Base-by-base conservation (phyloP, 1,140 invertebrate species). In the Harlomillsia oculata region DNA sequence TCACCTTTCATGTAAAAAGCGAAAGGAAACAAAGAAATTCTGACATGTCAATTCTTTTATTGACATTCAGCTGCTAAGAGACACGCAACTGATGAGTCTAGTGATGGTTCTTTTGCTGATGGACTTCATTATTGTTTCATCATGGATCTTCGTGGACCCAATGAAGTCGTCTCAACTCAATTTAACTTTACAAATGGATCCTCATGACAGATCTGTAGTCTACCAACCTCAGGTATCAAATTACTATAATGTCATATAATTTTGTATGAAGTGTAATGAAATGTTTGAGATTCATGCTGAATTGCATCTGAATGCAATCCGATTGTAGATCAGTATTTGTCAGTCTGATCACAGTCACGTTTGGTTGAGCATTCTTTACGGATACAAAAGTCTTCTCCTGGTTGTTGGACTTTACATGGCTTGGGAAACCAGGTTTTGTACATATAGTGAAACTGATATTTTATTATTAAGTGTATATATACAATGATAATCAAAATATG, bases 331-430 rank as follows among this genome's bases (percentile, higher is more conserved):
- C 59, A 85, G 89, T 72, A 82, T 89, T 13, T 95, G 89, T 70
- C 78, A 81, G 63, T 93, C 87, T 1, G 78, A 85, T 56, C 85
- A 91, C 68, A 88, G 85, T 5, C 82, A 82, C 43, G 85, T 85
- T 26, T 94, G 89, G 89, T 74, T 91, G 16, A 83, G 85, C 30
- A 84, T 82, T 0, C 77, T 94, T 11, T 93, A 93, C 70, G 83
- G 82, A 26, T 93, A 92, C 75, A 93, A 95, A 74, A 88, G 87
- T 1, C 74, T 93, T 1, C 72, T 93, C 9, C 74, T 94, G 0
- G 78, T 90, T 13, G 88, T 92, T 57, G 89, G 89, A 1, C 88
- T 93, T 39, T 97, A 96, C 72, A 87, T 97, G 81, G 94, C 94
- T 1, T 98, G 94, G 94, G 92, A 97, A 76, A 97, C 94, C 13